Evolutionary conservation across 2,888 invertebrate species (phyloP).

Genomic region (Eumerus sabulonum): DNA sequence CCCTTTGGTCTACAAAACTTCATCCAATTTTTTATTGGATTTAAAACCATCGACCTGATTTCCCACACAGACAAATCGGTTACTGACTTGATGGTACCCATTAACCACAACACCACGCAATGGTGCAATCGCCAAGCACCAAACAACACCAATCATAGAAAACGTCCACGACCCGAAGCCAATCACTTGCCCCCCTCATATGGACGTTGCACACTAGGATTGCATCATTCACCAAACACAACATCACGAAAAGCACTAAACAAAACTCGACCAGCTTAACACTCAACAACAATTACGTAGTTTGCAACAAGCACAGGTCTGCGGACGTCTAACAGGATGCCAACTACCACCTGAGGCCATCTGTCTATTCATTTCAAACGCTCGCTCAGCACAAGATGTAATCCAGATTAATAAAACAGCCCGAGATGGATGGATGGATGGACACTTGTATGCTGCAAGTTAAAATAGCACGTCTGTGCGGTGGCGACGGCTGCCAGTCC

Average conservation of each 20-base stretch:
- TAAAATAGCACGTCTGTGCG: constrained; percentile 21
- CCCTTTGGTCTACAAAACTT: too few relatives aligned
- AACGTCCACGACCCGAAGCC: constrained; percentile 1
- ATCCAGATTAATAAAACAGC: constrained; percentile 34
- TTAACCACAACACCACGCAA: too few relatives aligned
- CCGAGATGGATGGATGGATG: constrained; percentile 1
- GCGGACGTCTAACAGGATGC: neutral
- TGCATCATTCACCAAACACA: too few relatives aligned
- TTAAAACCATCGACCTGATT: too few relatives aligned
- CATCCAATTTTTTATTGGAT: too few relatives aligned
- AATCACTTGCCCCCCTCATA: neutral
- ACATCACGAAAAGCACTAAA: too few relatives aligned
- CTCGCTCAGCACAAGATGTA: constrained; percentile 21
- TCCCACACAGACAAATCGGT: too few relatives aligned
- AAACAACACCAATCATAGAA: neutral
- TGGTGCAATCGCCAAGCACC: neutral
- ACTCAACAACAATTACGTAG: neutral
- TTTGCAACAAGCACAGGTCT: constrained; percentile 1
- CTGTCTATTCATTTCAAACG: neutral
- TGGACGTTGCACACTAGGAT: too few relatives aligned
- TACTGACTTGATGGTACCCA: too few relatives aligned
- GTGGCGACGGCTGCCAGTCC: too few relatives aligned
- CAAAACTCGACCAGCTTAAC: too few relatives aligned
- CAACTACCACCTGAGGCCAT: neutral
- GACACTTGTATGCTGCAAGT: neutral